Conservation (phyloP, 2,797 vertebrate genomes). For the Capromys pilorides region DNA sequence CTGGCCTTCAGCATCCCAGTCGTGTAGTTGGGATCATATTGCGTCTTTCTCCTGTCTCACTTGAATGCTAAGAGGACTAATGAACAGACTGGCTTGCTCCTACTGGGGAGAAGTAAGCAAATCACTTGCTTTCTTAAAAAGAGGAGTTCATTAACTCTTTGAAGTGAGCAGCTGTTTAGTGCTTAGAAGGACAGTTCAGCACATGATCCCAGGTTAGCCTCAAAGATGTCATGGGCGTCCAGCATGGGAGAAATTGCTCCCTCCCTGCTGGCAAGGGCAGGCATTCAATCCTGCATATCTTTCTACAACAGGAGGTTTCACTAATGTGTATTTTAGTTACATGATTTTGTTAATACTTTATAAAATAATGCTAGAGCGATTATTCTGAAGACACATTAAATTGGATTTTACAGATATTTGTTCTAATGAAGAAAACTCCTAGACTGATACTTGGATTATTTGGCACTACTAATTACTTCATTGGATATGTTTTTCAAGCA, state of each 20-base stretch:
- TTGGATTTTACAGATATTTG: conserved; percentile 34
- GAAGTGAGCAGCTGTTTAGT: conserved; percentile 54
- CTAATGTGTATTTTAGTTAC: conserved; percentile 4
- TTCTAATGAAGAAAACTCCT: conserved; percentile 1
- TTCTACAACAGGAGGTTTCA: background rate
- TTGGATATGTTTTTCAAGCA: background rate
- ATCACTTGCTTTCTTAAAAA: background rate
- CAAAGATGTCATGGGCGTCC: conserved; percentile 7
- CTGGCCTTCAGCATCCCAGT: background rate
- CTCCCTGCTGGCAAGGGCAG: background rate
- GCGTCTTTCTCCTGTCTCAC: background rate
- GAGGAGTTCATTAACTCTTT: conserved; percentile 59
- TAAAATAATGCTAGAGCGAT: background rate
- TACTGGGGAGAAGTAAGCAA: conserved; percentile 17
- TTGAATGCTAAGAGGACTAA: conserved; percentile 44
- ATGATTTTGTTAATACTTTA: conserved; percentile 26
- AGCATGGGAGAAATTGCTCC: conserved; percentile 26
- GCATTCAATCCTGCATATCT: background rate
- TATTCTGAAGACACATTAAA: conserved; percentile 18
- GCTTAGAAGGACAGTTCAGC: conserved; percentile 56
- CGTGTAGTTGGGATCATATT: conserved; percentile 15
- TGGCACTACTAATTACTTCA: background rate
- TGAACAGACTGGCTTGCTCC: conserved; percentile 21
- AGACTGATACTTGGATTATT: conserved; percentile 38
- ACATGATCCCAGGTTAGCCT: conserved; percentile 54